Evolutionary conservation across 2,113 vertebrate genomes (phyloP), one percentile per base, ranked within the genome.

Genomic region (Kryptolebias marmoratus): DNA sequence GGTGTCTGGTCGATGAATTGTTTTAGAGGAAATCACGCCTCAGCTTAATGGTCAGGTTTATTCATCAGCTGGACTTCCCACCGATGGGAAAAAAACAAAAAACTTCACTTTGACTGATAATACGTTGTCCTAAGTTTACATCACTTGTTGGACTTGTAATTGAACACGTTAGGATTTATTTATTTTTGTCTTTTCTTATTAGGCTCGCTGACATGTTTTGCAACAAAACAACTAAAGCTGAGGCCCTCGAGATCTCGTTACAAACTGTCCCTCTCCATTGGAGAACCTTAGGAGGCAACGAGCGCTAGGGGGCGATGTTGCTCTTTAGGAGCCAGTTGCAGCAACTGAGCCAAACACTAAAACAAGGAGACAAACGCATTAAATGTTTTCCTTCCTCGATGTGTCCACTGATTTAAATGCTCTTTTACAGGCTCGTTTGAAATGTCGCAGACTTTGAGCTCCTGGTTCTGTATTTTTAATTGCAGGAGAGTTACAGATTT

Each of bases 1-100:
- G 87, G 90, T 91, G 93, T 94, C 93, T 93, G 91, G 56, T 89
- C 88, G 87, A 92, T 92, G 87, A 85, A 94, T 93, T 90, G 89
- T 91, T 88, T 81, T 13, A 90, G 86, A 91, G 89, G 89, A 88
- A 90, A 89, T 89, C 85, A 77, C 82, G 79, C 88, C 81, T 68
- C 58, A 68, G 55, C 80, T 69, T 79, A 90, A 91, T 92, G 92
- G 86, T 92, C 93, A 92, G 81, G 87, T 93, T 91, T 92, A 93
- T 90, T 92, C 82, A 80, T 71, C 82, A 88, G 90, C 80, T 88
- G 58, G 83, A 90, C 84, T 89, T 82, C 79, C 84, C 61, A 81
- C 75, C n/a, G 77, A 80, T 83, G 83, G 79, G 75, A 49, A 55
- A 85, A 81, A 85, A 85, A 76, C 87, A 49, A 55, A 85, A 81